phyloP scores from a whole-genome alignment of 2,113 vertebrate species.

The Lamprotornis superbus region DNA sequence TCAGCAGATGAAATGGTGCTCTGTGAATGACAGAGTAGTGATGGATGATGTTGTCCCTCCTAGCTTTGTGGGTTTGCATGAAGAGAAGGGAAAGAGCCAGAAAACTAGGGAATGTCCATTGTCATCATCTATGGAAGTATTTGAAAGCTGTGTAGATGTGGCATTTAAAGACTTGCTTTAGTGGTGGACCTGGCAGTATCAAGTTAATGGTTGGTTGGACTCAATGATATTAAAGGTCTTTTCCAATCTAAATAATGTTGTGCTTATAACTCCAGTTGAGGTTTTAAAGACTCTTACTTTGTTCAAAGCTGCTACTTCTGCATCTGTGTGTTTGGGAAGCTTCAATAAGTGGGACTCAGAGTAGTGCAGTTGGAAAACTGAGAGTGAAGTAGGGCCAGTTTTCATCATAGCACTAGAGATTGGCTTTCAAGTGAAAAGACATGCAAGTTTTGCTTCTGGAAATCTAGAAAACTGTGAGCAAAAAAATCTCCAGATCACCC shows the following conservation, averaged over 20 bases:
- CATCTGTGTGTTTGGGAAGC: not conserved
- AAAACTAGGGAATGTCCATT: not conserved
- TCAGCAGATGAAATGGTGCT: not conserved
- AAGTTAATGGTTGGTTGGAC: not conserved
- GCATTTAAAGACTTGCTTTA: not conserved
- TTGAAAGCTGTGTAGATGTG: not conserved
- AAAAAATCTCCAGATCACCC: not conserved
- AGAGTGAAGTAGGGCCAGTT: not conserved
- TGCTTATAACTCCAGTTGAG: not conserved
- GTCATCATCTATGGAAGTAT: not conserved
- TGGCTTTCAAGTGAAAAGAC: not conserved
- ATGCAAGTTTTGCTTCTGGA: not conserved
- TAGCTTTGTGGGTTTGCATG: not conserved
- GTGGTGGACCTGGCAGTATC: not conserved
- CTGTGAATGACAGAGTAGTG: not conserved
- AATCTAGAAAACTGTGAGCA: not conserved
- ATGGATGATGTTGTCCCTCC: not conserved
- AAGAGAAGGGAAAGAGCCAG: not conserved
- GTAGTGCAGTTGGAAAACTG: not conserved
- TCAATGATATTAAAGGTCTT: not conserved
- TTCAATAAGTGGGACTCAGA: not conserved
- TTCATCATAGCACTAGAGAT: not conserved
- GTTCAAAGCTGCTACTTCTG: not conserved
- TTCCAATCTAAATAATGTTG: not conserved
- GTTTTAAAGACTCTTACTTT: not conserved